Evolutionary conservation across 2,113 vertebrate genomes (phyloP).

Genomic region (Centrocercus urophasianus): DNA sequence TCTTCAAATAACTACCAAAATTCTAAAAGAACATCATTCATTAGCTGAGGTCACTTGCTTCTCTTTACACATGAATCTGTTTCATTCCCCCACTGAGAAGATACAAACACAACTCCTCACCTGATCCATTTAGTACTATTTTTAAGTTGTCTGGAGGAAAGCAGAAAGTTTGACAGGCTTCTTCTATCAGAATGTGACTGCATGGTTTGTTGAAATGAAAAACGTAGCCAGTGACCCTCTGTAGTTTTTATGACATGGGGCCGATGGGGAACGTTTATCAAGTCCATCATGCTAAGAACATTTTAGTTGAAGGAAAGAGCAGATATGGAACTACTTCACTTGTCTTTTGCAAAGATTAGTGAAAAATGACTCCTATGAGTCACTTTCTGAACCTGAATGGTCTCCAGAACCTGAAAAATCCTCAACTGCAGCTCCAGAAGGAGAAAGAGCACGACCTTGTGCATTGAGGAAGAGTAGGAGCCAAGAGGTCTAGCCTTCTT

Average conservation of each 20-base stretch:
- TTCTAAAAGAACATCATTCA: not conserved
- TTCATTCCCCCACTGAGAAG: not conserved
- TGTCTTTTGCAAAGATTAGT: not conserved
- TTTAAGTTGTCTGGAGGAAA: not conserved
- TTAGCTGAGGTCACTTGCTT: not conserved
- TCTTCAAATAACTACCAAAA: not conserved
- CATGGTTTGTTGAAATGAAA: not conserved
- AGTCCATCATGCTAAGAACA: not conserved
- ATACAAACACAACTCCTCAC: not conserved
- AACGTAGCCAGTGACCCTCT: not conserved
- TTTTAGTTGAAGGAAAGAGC: not conserved
- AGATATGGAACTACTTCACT: not conserved
- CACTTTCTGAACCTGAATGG: not conserved
- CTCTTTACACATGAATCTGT: not conserved
- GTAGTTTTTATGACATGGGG: not conserved
- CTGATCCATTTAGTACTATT: not conserved
- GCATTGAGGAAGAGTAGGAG: not conserved
- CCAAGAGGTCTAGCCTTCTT: not conserved
- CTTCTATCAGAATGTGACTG: not conserved
- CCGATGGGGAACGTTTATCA: not conserved
- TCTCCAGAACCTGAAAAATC: not conserved
- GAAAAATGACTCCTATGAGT: not conserved
- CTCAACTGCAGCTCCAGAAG: not conserved
- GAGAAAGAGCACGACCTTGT: not conserved
- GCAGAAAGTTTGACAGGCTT: not conserved